Percentiles rank a stretch among this genome's conserved stretches.
phyloP scores from a whole-genome alignment of 2,888 invertebrate genomes.

The Adelphocoris suturalis region DNA sequence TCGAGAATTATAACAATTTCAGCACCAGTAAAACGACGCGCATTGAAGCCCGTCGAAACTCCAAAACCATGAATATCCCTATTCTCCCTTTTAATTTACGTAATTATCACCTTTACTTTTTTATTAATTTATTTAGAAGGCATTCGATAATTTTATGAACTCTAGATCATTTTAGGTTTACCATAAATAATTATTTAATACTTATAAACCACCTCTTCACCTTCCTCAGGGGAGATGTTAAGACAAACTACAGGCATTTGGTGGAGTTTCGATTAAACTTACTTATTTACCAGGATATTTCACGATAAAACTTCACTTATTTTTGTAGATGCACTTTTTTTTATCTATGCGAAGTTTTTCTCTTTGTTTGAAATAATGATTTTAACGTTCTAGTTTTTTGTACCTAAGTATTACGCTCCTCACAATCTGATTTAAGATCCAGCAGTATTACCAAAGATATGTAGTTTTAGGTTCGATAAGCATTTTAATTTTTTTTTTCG shows the following conservation, averaged over 20 bases:
- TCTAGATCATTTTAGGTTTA: too few relatives aligned
- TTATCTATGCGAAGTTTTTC: neutral
- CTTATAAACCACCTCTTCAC: too few relatives aligned
- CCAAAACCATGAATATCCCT: too few relatives aligned
- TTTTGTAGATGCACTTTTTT: neutral
- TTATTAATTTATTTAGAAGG: neutral
- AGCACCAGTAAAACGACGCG: too few relatives aligned
- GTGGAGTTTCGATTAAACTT: too few relatives aligned
- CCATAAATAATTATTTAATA: too few relatives aligned
- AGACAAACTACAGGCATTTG: too few relatives aligned
- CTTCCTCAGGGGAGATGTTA: too few relatives aligned
- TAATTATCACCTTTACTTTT: neutral
- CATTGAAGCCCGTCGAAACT: too few relatives aligned
- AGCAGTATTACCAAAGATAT: constrained; percentile 29
- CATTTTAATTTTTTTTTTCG: neutral
- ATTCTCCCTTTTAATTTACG: neutral
- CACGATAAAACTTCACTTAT: neutral
- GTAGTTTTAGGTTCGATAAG: neutral
- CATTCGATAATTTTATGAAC: neutral
- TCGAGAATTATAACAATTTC: too few relatives aligned
- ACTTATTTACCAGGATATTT: neutral
- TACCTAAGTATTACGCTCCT: constrained; percentile 2
- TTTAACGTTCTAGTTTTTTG: constrained; percentile 16
- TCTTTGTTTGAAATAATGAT: neutral
- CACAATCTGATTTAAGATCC: neutral